Conservation (phyloP, 2,113 vertebrate genomes). For the Eulemur rufifrons region DNA sequence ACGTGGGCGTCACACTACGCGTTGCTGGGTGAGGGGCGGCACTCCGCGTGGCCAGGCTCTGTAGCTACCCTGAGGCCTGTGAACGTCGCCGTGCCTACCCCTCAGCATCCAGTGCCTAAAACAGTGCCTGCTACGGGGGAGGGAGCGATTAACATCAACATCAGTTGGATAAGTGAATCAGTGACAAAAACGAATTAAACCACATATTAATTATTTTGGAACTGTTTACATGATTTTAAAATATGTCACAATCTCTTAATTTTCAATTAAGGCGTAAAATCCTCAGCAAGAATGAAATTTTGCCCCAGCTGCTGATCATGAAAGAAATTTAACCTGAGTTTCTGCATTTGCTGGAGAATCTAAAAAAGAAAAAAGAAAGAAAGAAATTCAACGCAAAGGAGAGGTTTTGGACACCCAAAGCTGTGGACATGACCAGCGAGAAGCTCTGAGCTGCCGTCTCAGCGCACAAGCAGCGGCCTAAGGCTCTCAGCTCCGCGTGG, state of each 20-base stretch:
- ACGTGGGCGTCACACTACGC: no score
- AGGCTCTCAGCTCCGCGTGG: rapidly evolving
- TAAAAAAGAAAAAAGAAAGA: no score
- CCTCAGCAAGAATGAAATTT: background rate
- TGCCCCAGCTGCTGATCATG: background rate
- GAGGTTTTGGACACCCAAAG: background rate
- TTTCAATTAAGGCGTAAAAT: background rate
- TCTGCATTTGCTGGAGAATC: no score
- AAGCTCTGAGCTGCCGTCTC: rapidly evolving
- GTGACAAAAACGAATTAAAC: background rate
- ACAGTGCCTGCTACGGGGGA: background rate
- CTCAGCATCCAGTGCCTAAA: rapidly evolving
- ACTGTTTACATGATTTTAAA: background rate
- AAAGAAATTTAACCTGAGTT: no score
- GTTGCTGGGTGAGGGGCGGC: background rate
- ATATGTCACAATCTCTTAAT: background rate
- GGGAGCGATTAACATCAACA: no score
- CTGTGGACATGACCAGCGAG: rapidly evolving
- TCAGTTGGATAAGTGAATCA: background rate
- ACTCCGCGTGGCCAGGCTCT: rapidly evolving
- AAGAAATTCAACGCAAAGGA: no score
- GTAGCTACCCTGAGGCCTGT: background rate
- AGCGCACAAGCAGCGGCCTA: rapidly evolving
- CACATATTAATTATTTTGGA: background rate
- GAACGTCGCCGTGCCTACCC: rapidly evolving